Base-by-base conservation (phyloP, 2,797 vertebrate genomes). In the Acanthurus lineatus region DNA sequence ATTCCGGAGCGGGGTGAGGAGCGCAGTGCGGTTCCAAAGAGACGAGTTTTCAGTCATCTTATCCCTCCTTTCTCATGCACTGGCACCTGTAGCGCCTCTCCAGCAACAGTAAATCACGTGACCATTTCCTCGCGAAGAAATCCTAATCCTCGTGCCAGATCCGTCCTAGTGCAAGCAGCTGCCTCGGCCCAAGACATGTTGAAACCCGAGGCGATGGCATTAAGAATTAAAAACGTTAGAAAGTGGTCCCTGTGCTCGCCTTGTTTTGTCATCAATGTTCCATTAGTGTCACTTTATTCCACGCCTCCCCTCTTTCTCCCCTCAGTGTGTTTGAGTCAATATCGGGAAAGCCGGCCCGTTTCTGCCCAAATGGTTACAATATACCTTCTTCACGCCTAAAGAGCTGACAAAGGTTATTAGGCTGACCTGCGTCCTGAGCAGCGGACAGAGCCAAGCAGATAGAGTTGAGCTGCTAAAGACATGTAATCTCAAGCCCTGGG, bases 51-150 rank as follows among this genome's bases (percentile, higher is more conserved):
- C 78, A 81, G 94, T 94, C 93, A 96, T 92, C 89, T 93, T 95
- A 96, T 96, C 92, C 94, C 81, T 62, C 76, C 76, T 75, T 81
- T 84, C 86, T 57, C 84, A 12, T 44, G 70, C 59, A 22, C 84
- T 86, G 91, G 92, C 95, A 95, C 95, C 94, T 95, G 94, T 95
- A 88, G 93, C 84, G 81, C 87, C 74, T 85, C 83, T 86, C 81
- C 90, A 90, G 93, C 94, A 94, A 95, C 96, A 94, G 95, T 96
- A 96, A 96, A 96, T 95, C 95, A 96, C 91, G 90, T 96, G 95
- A 96, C 88, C 90, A 90, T 94, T 96, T 96, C 95, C 94, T 93
- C 89, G 84, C 83, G 80, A 88, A 90, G 92, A 96, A 91, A 94
- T 94, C 93, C 90, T 93, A 92, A 91, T 95, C 94, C 94, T 70